These are phyloP conservation scores for Diglossa cyanea DNA, from an alignment of 2,797 vertebrate species.

Conservation along the genomic window DNA sequence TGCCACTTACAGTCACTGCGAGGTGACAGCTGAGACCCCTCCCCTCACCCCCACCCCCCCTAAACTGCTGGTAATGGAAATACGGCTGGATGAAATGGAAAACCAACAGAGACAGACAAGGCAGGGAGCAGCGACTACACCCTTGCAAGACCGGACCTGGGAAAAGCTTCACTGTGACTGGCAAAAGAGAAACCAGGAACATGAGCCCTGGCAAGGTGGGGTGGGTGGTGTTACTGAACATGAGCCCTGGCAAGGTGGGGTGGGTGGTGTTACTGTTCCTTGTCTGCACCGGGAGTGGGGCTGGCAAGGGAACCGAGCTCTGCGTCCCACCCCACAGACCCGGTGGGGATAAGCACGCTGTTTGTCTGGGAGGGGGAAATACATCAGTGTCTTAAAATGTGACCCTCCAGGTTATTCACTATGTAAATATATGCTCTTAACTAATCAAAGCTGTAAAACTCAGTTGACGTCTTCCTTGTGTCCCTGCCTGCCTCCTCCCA, in stretches of 20 bases:
- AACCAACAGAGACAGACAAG: not conserved
- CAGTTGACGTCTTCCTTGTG: not conserved
- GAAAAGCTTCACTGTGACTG: fast-evolving
- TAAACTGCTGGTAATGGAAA: not conserved
- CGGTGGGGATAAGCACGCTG: fast-evolving
- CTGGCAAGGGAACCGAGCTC: not conserved
- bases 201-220: not conserved
- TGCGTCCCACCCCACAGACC: not conserved
- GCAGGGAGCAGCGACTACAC: not conserved
- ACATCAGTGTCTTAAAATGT: not conserved
- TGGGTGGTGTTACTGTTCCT: not conserved
- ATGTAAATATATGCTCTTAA: not conserved
- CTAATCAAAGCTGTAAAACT: not conserved
- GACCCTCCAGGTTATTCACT: not conserved
- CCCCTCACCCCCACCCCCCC: too few species aligned
- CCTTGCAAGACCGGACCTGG: not conserved
- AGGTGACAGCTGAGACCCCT: not conserved
- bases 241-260: not conserved
- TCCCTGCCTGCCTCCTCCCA: not conserved
- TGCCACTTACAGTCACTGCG: not conserved
- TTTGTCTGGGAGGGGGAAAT: not conserved
- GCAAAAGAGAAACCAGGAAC: not conserved
- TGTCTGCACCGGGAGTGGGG: not conserved
- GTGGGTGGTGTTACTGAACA: not conserved
- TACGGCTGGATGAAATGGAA: fast-evolving